Evolutionary conservation across 2,888 invertebrate species (phyloP).

Genomic region (Papilio protenor): DNA sequence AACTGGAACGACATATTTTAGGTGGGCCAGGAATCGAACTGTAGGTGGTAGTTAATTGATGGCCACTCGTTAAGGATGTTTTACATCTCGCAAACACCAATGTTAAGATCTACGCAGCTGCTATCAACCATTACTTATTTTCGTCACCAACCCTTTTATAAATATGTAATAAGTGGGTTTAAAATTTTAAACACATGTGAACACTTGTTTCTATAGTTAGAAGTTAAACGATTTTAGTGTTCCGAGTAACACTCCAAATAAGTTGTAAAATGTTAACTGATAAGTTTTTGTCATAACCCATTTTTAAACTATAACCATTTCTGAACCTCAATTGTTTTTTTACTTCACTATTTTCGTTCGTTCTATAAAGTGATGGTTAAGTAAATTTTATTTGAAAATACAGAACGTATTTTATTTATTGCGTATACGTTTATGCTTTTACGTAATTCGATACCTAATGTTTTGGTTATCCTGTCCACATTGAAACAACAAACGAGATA

Average conservation of each 20-base stretch:
- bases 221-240: neutral
- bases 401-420: neutral
- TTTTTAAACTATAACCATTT: neutral
- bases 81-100: conserved; percentile 63
- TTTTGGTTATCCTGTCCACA: conserved; percentile 37
- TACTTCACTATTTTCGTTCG: neutral
- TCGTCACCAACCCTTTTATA: conserved; percentile 4
- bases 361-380: neutral
- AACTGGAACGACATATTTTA: conserved; percentile 71
- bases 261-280: neutral
- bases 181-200: neutral
- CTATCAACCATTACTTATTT: neutral
- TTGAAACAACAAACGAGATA: conserved; percentile 33
- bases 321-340: neutral
- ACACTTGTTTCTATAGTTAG: neutral
- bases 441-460: neutral
- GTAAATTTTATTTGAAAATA: neutral
- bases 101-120: conserved; percentile 31
- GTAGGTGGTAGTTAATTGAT: conserved; percentile 66
- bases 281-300: neutral
- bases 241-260: neutral
- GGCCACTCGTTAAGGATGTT: conserved; percentile 63
- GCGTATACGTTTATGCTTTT: neutral
- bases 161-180: neutral
- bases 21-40: conserved; percentile 58